Base-by-base conservation (phyloP, 2,113 vertebrate species). In the Rallus limicola region DNA sequence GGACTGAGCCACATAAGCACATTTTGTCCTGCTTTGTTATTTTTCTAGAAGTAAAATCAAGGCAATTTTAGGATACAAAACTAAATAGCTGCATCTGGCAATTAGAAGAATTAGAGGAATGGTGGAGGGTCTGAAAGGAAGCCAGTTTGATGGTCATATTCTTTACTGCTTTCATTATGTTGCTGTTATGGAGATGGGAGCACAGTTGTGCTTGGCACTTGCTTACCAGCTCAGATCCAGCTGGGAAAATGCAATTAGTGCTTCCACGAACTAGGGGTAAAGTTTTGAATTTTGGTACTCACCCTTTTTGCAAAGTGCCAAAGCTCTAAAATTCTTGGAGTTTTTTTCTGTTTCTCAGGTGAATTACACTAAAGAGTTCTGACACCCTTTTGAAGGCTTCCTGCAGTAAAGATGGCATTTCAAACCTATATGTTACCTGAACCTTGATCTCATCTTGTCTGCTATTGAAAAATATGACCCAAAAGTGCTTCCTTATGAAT, bases 401-500 rank as follows among this genome's bases (percentile, higher is more conserved):
- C 71, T 96, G 59, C 46, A 88, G 70, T 60, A 94, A 93, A 93
- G 55, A 58, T 87, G 77, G 69, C 62, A 48, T 94, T 94, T 93
- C 55, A 92, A 85, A 88, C 46, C 79, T 91, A 2, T 77, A 5
- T 38, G 50, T 84, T 91, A 82, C 76, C 69, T 83, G 82, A 91
- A 91, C 48, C 44, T 93, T 87, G 85, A 91, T 92, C 81, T 56
- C 46, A 65, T 93, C 88, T 95, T 91, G 77, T 84, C 83, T 97
- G 40, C 83, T 93, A 16, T 34, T 90, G 65, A 92, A 93, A 88
- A 95, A 71, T 89, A 95, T 74, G 81, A 95, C 80, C 62, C 52
- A 80, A 70, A 91, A 95, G 48, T 82, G 87, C 76, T 82, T 95
- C 48, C 74, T 72, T 85, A 33, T 95, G 89, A 95, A 93, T 94